Conservation (phyloP, 2,888 invertebrate species). For the Blastobasis lacticolella region DNA sequence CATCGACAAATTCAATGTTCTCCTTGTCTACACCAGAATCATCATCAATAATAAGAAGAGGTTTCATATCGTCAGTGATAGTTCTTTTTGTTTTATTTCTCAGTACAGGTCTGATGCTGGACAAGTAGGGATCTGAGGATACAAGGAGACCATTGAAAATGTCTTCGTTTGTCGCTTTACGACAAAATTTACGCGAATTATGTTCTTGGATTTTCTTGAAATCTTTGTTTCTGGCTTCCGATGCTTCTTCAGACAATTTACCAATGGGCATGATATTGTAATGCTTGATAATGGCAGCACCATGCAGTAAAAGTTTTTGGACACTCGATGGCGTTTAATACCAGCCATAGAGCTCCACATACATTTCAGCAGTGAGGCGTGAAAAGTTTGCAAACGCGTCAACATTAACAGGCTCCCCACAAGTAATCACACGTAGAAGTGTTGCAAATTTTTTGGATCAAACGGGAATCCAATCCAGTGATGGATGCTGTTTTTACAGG, state of each 20-base stretch:
- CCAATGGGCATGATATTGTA: constrained; percentile 20
- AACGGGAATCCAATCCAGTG: neutral
- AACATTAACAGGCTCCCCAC: neutral
- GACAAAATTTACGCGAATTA: constrained; percentile 17
- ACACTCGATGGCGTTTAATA: constrained; percentile 22
- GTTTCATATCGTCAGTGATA: constrained; percentile 1
- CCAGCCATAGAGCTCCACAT: constrained; percentile 17
- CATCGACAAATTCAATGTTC: neutral
- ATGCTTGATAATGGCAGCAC: constrained; percentile 4
- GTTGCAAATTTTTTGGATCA: neutral
- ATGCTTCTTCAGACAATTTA: constrained; percentile 23
- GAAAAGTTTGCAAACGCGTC: neutral
- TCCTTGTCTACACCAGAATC: too few relatives aligned
- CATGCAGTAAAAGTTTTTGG: constrained; percentile 12
- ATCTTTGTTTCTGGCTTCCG: constrained; percentile 21
- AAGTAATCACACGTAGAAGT: neutral
- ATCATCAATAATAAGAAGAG: neutral
- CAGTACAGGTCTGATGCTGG: constrained; percentile 7
- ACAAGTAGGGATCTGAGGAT: constrained; percentile 16
- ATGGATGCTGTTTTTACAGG: neutral
- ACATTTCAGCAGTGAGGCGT: neutral
- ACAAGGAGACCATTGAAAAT: constrained; percentile 16
- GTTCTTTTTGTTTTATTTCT: neutral
- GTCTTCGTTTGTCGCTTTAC: constrained; percentile 15
- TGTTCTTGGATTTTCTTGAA: constrained; percentile 15